A percentile compares a stretch with the other conserved stretches of the same genome.
Conservation (phyloP, 2,888 invertebrate genomes). For the Melangyna quadrimaculata region DNA sequence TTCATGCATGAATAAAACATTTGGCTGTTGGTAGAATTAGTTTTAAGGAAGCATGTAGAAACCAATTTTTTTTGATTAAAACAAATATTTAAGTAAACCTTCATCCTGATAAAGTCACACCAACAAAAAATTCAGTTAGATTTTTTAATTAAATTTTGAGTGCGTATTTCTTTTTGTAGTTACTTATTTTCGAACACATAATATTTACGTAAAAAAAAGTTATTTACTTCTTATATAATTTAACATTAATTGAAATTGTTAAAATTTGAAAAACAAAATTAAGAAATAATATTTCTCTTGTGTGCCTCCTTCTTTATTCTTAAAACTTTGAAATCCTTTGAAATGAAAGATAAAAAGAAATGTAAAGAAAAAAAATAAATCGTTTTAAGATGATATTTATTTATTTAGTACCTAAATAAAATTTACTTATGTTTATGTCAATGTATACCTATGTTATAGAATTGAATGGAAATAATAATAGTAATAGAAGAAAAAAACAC, state of each 20-base stretch:
- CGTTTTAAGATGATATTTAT: slow-evolving; percentile 55
- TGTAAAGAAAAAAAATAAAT: slow-evolving; percentile 29
- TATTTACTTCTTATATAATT: background rate
- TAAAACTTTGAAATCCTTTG: slow-evolving; percentile 43
- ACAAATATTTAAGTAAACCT: background rate
- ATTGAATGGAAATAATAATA: slow-evolving; percentile 7
- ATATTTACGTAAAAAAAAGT: background rate
- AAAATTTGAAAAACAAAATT: slow-evolving; percentile 20
- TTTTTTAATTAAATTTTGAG: background rate
- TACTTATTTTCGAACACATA: slow-evolving; percentile 43
- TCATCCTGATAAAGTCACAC: background rate
- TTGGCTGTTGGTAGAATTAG: background rate
- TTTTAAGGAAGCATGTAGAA: background rate
- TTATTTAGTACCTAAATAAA: slow-evolving; percentile 49
- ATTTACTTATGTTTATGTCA: slow-evolving; percentile 43
- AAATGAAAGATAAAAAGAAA: slow-evolving; percentile 45
- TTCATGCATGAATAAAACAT: too few relatives aligned
- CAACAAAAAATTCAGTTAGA: background rate
- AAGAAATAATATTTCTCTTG: slow-evolving; percentile 64
- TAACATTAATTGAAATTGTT: slow-evolving; percentile 14
- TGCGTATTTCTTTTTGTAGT: background rate
- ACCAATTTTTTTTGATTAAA: background rate
- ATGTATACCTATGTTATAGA: slow-evolving; percentile 37
- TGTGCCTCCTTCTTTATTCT: slow-evolving; percentile 67
- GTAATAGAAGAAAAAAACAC: slow-evolving; percentile 32